Evolutionary conservation across 1,140 invertebrate genomes (phyloP), one percentile per base, ranked within the genome.

Genomic region (Chrysomallon squamiferum): DNA sequence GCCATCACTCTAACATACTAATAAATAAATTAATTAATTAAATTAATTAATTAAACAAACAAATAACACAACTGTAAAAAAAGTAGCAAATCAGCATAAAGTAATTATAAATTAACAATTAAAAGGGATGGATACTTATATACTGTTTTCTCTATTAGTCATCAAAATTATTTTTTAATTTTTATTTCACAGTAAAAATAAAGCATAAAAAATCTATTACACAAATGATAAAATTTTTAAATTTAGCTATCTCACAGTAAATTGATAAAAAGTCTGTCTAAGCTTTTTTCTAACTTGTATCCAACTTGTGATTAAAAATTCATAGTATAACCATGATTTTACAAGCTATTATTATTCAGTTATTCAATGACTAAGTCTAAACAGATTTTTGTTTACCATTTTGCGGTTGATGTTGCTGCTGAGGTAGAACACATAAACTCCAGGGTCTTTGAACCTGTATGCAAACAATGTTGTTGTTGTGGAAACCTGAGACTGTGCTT

Each of bases 1-100:
- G 72, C 68, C 80, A 84, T 82, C 62, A 84, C 82, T 30, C 74
- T 62, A 7, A 84, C 63, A 59, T 83, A 84, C 82, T 84, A 69
- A 54, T 75, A 67, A 43, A 43, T 43, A 43, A 43, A n/a, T 43
- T 43, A 43, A 43, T 11, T 43, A 43, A 43, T 11, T 43, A 43
- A 43, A 43, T 43, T 9, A 43, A 11, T n/a, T 11, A n/a, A 43
- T 43, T 43, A 11, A n/a, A 43, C 9, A 43, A 11, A 43, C n/a
- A n/a, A 11, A n/a, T n/a, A 43, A 43, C n/a, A n/a, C n/a, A 9
- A 43, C 41, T 43, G 41, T 43, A 9, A 43, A n/a, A 9, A 43
- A 43, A n/a, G n/a, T n/a, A n/a, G 7, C 9, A 50, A 50, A 50
- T 27, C 9, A 50, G n/a, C 7, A 9, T 15, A 7, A 9, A 11